Evolutionary conservation across 2,113 vertebrate species (phyloP), one percentile per base, ranked within the genome.

Genomic region (Corapipo altera): DNA sequence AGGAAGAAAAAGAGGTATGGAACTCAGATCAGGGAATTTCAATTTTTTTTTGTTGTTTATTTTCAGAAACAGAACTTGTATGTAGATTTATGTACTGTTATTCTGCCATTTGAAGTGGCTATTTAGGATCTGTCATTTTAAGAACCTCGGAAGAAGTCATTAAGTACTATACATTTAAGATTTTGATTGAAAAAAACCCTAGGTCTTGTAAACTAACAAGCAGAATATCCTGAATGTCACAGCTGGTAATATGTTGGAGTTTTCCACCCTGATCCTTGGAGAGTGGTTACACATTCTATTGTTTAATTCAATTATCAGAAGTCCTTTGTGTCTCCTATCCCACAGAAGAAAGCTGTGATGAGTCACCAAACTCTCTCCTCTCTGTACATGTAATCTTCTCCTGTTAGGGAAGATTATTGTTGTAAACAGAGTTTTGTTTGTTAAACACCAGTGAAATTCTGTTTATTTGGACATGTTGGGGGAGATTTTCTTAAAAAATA

Each of bases 1-100:
- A 97, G 26, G 97, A 99, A 65, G 96, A 98, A 71, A 97, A 98
- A 89, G 94, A 98, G 98, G 99, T 99, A 13, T 74, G 91, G 20
- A 48, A 41, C n/a, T 87, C 73, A 8, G 9, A 75, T n/a, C 3
- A 11, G 26, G 8, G 15, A 28, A 5, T 57, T 85, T 18, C 2
- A 41, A 8, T 5, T 35, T 13, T 35, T 33, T 37, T 44, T 70
- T 67, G 3, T 13, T 62, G 15, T 43, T 67, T 67, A 33, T 83
- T 83, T 90, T 90, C 28, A 54, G 58, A 35, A 86, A 70, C 44
- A 67, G 24, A 77, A 32, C 3, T 57, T 62, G 0, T 54, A 13
- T 54, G 41, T 48, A 54, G 15, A 14, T 41, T 76, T 58, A 35
- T 8, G 9, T 16, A 17, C 32, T 83, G 12, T 35, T 89, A 16